Base-by-base conservation (phyloP, 2,888 invertebrate genomes). In the Drosophila bunnanda region DNA sequence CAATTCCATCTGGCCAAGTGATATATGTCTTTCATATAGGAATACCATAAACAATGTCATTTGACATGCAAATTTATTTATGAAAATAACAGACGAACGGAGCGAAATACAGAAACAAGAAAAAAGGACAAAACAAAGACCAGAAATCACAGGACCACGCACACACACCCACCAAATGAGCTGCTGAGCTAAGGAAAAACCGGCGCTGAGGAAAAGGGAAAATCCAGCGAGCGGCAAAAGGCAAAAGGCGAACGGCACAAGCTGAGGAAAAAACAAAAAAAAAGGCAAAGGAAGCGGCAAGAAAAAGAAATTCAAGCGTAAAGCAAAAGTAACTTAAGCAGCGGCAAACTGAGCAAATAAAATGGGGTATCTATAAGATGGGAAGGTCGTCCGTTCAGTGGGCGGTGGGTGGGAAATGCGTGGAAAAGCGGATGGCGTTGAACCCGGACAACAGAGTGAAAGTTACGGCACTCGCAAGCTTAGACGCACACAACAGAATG, bases 21-120 rank as follows among this genome's bases (percentile, higher is more conserved):
- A 75, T 75, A 73, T 77, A 77, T 76, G 85, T 75, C 77, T 58
- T 48, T 84, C 89, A 79, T 89, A 85, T 89, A 88, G 87, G 72
- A 89, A 88, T 88, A 75, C 79, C 88, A 86, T 86, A 88, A 86
- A 86, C 85, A 86, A 86, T 89, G 88, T 89, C 86, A 86, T 89
- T 86, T 89, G 79, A 80, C 89, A 86, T 89, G 85, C 85, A 86
- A 86, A 86, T 86, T 86, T 86, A 89, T 86, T 86, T 86, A 86
- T 86, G 85, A 86, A 85, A 86, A 89, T 86, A 86, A 79, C 86
- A 84, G 70, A 72, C 68, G 71, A 52, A 62, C 25, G 46, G 50
- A 75, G 66, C 36, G 28, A 59, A 64, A 67, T 44, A 56, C 52
- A 74, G 52, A 50, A 59, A 62, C 61, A 75, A 65, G 25, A 25